Percentiles rank a stretch among this genome's conserved stretches.
Evolutionary conservation across 2,797 vertebrate genomes (phyloP).

Genomic region (Epinephelus malabaricus): DNA sequence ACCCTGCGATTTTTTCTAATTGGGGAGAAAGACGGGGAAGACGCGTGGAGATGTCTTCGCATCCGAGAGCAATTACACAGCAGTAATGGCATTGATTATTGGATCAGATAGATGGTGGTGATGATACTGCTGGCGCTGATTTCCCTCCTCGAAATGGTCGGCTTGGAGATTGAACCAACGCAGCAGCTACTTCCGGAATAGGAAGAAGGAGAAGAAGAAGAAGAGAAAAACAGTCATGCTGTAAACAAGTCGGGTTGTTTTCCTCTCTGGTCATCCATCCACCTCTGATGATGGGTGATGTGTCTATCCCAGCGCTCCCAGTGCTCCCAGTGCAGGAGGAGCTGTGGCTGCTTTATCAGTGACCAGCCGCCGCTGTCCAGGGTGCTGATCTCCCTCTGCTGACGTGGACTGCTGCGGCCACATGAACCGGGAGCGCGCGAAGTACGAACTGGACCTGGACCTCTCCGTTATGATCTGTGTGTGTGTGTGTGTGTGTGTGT

Average conservation of each 20-base stretch:
- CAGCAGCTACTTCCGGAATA: constrained; percentile 87
- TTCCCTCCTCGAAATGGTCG: constrained; percentile 86
- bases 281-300: constrained; percentile 14
- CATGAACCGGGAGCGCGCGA: constrained; percentile 73
- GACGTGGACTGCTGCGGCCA: constrained; percentile 72
- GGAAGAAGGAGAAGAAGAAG: constrained; percentile 27
- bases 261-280: constrained; percentile 22
- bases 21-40: constrained; percentile 23
- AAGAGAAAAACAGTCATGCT: constrained; percentile 19
- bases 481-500: constrained; percentile 8
- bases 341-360: constrained; percentile 57
- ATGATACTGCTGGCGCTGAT: constrained; percentile 68
- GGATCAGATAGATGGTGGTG: constrained; percentile 67
- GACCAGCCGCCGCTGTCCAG: constrained; percentile 83
- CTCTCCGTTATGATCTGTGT: neutral
- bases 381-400: constrained; percentile 82
- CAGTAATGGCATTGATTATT: constrained; percentile 66
- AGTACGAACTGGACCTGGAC: constrained; percentile 63
- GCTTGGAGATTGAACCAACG: constrained; percentile 81
- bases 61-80: constrained; percentile 62
- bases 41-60: constrained; percentile 53
- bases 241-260: constrained; percentile 50
- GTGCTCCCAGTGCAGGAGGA: constrained; percentile 51
- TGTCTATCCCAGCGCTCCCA: constrained; percentile 34
- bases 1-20: constrained; percentile 48